Evolutionary conservation across 2,888 invertebrate genomes (phyloP).

Genomic region (Conomelus anceps): DNA sequence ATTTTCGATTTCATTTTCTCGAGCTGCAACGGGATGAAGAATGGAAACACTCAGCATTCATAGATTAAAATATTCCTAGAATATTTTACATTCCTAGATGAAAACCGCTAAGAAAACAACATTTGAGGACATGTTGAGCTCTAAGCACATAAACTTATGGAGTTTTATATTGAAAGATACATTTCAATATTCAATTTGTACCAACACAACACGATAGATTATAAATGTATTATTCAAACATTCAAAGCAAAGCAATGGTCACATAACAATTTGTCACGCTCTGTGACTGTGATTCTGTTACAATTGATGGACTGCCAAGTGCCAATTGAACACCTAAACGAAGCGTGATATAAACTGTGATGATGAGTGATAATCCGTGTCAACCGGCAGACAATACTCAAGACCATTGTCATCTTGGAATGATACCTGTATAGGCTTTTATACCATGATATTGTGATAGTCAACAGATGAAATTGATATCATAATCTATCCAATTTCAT

Average conservation of each 20-base stretch:
- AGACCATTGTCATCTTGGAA: not conserved
- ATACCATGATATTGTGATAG: not conserved
- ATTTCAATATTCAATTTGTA: not conserved
- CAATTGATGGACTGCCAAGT: not conserved
- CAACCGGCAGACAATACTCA: not conserved
- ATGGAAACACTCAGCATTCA: no score
- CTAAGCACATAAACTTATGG: no score
- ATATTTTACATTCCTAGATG: no score
- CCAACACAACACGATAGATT: not conserved
- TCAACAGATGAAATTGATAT: not conserved
- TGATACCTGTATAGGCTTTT: not conserved
- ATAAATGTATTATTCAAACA: not conserved
- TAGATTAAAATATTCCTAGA: no score
- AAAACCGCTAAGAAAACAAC: no score
- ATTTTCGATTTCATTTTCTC: no score
- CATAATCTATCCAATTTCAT: not conserved
- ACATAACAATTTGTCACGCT: not conserved
- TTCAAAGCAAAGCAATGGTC: not conserved
- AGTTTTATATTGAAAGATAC: no score
- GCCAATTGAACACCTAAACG: no score
- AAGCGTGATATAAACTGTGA: not conserved
- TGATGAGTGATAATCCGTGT: not conserved
- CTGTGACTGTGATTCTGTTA: no score
- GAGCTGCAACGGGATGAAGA: no score
- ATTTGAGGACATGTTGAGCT: no score